phyloP scores from a whole-genome alignment of 2,797 vertebrate species.

The Spinibarbus caldwelli region DNA sequence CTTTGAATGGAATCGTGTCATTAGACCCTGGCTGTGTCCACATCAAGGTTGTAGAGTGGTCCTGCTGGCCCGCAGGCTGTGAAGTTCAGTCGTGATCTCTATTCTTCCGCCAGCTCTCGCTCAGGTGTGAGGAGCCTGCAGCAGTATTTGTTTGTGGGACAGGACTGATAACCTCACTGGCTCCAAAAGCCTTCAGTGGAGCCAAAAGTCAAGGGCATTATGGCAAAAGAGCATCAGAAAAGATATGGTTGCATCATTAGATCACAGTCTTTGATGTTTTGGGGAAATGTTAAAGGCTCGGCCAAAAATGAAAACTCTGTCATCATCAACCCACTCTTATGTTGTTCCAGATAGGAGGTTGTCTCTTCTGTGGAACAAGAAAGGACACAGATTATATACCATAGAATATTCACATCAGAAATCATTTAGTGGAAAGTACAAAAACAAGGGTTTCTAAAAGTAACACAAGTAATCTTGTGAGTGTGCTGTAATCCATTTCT shows the following conservation, averaged over 20 bases:
- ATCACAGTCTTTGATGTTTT: not conserved
- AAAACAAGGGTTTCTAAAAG: not conserved
- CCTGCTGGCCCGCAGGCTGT: conserved; percentile 69
- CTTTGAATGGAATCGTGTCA: conserved; percentile 66
- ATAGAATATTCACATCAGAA: not conserved
- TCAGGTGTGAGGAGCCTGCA: conserved; percentile 69
- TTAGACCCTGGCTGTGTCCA: conserved; percentile 68
- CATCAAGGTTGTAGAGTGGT: conserved; percentile 70
- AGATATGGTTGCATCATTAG: not conserved
- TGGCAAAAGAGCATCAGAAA: conserved; percentile 12
- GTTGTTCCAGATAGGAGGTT: not conserved
- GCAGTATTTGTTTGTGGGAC: conserved; percentile 55
- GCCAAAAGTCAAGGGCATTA: conserved; percentile 57
- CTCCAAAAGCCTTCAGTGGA: conserved; percentile 51
- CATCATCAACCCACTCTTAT: not conserved
- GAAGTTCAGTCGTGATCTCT: conserved; percentile 53
- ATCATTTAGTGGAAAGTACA: not conserved
- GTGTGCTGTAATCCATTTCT: not conserved
- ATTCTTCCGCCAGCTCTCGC: conserved; percentile 64
- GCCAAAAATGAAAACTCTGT: not conserved
- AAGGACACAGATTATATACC: not conserved
- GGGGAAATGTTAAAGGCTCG: not conserved
- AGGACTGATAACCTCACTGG: conserved; percentile 49
- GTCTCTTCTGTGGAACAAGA: not conserved
- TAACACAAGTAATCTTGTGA: no score